Conservation (phyloP, 2,797 vertebrate species). For the Mormyrops attenuatus region DNA sequence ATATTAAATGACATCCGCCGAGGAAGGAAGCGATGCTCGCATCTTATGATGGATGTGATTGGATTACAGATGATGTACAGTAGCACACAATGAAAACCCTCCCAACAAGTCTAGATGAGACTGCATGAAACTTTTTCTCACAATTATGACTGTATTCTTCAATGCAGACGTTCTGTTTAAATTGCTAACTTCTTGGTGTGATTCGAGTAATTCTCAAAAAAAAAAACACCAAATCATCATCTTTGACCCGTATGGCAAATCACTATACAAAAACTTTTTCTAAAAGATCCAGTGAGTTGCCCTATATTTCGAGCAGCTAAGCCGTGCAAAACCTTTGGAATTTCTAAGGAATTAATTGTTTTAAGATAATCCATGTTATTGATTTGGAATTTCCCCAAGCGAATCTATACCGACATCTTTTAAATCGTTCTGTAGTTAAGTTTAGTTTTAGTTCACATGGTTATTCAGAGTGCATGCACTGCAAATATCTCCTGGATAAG, state of each 20-base stretch:
- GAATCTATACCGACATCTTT: neutral
- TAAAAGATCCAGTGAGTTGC: neutral
- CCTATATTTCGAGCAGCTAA: neutral
- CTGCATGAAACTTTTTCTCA: neutral
- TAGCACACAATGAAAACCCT: constrained; percentile 1
- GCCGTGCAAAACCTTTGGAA: neutral
- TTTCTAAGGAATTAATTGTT: neutral
- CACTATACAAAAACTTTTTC: neutral
- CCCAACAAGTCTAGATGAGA: neutral
- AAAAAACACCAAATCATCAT: neutral
- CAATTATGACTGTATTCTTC: neutral
- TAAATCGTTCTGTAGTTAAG: neutral
- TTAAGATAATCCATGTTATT: neutral
- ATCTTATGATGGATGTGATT: neutral
- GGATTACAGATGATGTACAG: neutral
- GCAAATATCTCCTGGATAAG: neutral
- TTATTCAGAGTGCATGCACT: neutral
- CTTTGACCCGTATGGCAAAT: neutral
- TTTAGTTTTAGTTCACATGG: neutral
- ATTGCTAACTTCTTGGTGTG: neutral
- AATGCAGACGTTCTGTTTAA: neutral
- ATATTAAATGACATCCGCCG: neutral
- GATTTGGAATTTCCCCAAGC: neutral
- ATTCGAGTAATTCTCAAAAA: neutral
- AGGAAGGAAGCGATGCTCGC: neutral